Evolutionary conservation across 2,113 vertebrate species (phyloP), one percentile per base, ranked within the genome.

Genomic region (Vidua macroura): DNA sequence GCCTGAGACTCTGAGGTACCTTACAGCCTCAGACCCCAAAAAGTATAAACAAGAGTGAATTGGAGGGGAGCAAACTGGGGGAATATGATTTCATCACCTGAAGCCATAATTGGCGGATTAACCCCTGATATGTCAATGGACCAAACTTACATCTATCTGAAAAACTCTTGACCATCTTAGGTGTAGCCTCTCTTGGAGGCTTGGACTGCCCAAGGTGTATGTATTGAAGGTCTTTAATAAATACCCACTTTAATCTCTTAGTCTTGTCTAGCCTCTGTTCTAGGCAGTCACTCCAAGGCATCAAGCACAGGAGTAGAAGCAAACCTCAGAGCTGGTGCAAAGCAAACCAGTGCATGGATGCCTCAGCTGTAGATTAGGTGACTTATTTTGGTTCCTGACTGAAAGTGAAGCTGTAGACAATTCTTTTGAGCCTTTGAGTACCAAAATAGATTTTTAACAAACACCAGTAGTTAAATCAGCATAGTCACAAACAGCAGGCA

Each of bases 281-380:
- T 27, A 13, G 24, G 59, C 24, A 25, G 35, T 35, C 35, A 13
- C 11, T 60, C 58, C 35, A 37, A 37, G 58, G 59, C 35, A 39
- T 13, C 59, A 28, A 9, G 35, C 11, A 2, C 35, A 30, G 66
- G 18, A 10, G 10, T 12, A 14, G 62, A 14, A 56, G 22, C 15
- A 18, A 4, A 13, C 39, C 48, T 39, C 0, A 0, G 39, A 76
- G 59, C 41, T 44, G 60, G 10, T 63, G 33, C 64, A 59, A 6
- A 37, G 25, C 59, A 66, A 8, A 35, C 30, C 43, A 30, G 5
- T 9, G 46, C 5, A 1, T 22, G 37, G 37, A 53, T 66, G 49
- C 68, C 58, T 83, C 1, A 3, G 23, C 56, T 67, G 15, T 51
- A 49, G 46, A 35, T 78, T 43, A 51, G 33, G 52, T 64, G 48